Evolutionary conservation across 1,140 invertebrate species (phyloP), one percentile per base, ranked within the genome.

Genomic region (Galleria mellonella): DNA sequence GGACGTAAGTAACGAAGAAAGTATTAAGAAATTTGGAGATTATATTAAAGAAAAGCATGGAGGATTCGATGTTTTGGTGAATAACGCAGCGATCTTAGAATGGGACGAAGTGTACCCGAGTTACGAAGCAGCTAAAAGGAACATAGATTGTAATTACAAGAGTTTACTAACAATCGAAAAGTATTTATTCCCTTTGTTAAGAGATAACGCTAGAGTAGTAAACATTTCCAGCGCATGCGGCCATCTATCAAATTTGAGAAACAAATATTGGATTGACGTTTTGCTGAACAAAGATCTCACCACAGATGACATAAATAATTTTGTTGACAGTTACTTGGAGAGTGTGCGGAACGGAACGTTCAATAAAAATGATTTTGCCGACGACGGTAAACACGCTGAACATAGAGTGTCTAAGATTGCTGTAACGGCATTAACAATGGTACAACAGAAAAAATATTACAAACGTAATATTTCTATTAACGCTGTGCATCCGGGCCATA

Each of bases 1-100:
- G n/a, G 93, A 94, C 58, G 88, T 94, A 32, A 88, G 81, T 53
- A 75, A 91, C 57, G 52, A 65, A 10, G 65, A 88, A n/a, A 93
- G 90, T 63, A 87, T 93, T 15, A 67, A 86, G 8, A 67, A 59
- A 10, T 88, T 94, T 11, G 72, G 83, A 0, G 72, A 89, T 41
- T 90, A 87, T 63, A 65, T 97, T 0, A 85, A 90, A 69, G 67
- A 84, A 33, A 89, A 87, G 39, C 89, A 96, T 72, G 90, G 90
- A 9, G 92, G 94, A 2, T 62, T 97, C 4, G 94, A 97, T 86
- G 68, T 96, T 14, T 74, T 96, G 7, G 89, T 97, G 1, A 96
- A 96, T 74, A 97, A 97, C 87, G 94, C 94, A 36, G 94, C 89
- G 0, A 94, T 95, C 49, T 89, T 92, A 31, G 94, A 90, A 67